Conservation (phyloP, 2,113 vertebrate species). For the Scatophagus argus region DNA sequence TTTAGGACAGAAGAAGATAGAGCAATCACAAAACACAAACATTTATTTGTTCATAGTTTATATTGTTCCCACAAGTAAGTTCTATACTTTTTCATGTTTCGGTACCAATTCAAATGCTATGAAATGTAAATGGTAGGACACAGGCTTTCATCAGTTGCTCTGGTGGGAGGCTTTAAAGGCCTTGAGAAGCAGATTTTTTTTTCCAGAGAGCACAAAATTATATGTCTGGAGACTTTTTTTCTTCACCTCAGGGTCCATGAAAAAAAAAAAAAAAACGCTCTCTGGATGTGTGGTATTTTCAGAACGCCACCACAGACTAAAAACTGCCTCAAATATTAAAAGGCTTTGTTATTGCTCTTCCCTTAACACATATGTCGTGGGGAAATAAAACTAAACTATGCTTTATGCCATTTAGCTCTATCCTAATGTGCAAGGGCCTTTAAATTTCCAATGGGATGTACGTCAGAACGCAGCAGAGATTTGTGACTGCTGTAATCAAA, state of each 20-base stretch:
- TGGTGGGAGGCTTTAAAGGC: constrained; percentile 27
- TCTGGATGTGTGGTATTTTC: constrained; percentile 31
- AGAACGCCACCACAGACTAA: constrained; percentile 9
- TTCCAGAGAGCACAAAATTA: constrained; percentile 71
- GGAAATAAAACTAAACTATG: constrained; percentile 7
- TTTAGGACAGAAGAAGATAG: neutral
- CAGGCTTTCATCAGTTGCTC: constrained; percentile 7
- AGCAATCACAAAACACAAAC: neutral
- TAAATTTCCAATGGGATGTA: constrained; percentile 25
- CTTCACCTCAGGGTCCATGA: constrained; percentile 33
- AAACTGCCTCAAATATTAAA: constrained; percentile 20
- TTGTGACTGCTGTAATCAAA: constrained; percentile 52
- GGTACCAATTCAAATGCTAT: neutral
- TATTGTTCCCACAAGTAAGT: neutral
- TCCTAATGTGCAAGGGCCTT: neutral
- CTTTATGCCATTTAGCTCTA: neutral
- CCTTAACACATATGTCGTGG: neutral
- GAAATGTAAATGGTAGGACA: neutral
- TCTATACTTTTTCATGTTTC: neutral
- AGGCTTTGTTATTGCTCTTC: constrained; percentile 12
- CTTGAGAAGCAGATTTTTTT: constrained; percentile 34
- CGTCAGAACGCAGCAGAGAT: constrained; percentile 17
- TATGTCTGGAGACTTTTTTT: constrained; percentile 51
- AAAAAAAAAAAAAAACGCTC: constrained; percentile 42
- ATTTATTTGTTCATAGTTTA: neutral